phyloP scores from a whole-genome alignment of 2,113 vertebrate genomes.

The Archocentrus centrarchus region DNA sequence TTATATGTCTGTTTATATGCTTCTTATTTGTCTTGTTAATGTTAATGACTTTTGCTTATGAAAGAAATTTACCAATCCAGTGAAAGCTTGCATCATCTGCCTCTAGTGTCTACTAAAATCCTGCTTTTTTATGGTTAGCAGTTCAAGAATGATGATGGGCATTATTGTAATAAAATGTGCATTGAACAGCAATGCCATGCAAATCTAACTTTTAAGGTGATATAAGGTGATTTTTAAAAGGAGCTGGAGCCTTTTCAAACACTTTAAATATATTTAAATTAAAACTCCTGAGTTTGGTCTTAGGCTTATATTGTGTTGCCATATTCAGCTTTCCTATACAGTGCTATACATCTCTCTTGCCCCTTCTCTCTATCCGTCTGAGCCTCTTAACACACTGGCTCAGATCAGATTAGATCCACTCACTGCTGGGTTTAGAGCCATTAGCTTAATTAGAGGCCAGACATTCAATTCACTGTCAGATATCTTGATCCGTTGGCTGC shows the following conservation, averaged over 20 bases:
- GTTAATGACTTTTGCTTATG: no score
- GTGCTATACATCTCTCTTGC: slow-evolving; percentile 1
- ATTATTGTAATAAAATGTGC: not conserved
- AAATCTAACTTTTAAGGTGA: not conserved
- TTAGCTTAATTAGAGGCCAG: slow-evolving; percentile 74
- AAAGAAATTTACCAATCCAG: no score
- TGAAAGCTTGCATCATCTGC: no score
- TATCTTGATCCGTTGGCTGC: slow-evolving; percentile 51
- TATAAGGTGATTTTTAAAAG: not conserved
- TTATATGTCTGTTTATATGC: no score
- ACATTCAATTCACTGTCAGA: slow-evolving; percentile 62
- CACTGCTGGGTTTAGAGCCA: slow-evolving; percentile 61
- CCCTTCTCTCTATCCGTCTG: slow-evolving; percentile 19
- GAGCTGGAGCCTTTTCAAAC: not conserved
- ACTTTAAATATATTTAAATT: not conserved
- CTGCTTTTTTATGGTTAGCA: not conserved
- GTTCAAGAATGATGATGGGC: not conserved
- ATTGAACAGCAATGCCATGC: not conserved
- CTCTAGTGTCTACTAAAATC: not conserved
- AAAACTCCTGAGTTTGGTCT: not conserved
- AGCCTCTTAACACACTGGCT: slow-evolving; percentile 58
- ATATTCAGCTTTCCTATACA: slow-evolving; percentile 1
- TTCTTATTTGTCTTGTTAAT: no score
- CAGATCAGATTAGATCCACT: slow-evolving; percentile 63
- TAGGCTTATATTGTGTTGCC: not conserved